Base-by-base conservation (phyloP, 2,797 vertebrate species). In the Monodelphis domestica region DNA sequence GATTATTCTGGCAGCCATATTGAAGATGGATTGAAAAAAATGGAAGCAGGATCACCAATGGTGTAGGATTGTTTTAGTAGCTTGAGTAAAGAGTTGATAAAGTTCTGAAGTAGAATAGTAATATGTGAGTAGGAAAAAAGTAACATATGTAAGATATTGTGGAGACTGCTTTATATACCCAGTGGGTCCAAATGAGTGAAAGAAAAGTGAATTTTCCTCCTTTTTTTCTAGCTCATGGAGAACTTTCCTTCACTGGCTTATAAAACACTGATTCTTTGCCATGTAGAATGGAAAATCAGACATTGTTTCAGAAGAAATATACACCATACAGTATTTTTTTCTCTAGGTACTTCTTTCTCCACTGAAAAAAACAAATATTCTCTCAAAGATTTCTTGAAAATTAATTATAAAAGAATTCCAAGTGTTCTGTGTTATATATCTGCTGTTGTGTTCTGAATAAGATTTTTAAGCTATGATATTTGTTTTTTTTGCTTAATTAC, bases 391-490 rank as follows among this genome's bases (percentile, higher is more conserved):
- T 33, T 33, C 30, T 59, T 59, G 11, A 29, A 28, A 56, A 56
- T 56, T 56, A 21, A 63, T 63, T 4, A n/a, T 63, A 63, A 63
- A 63, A 78, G 17, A 78, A 24, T 78, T 78, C 38, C n/a, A n/a
- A 78, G 78, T 90, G 53, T 87, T 91, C 93, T 29, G 38, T 54
- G 45, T 93, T 56, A 33, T n/a, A 88, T 91, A 1, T 28, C 63
- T 93, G 11, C 57, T 87, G 14, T 63, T 15, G 95, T 91, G 87
- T 53, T 91, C 87, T 93, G 87, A 93, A 88, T 53, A 7, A 92
- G 54, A 56, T 53, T 91, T 45, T 88, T 90, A 54, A 54, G n/a
- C 63, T 84, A 91, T 90, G 1, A 89, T 54, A 89, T 91, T 96
- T 95, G 24, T 38, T 84, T 88, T 91, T n/a, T 53, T 93, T 90